phyloP scores from a whole-genome alignment of 2,113 vertebrate genomes.

The Symphodus melops region DNA sequence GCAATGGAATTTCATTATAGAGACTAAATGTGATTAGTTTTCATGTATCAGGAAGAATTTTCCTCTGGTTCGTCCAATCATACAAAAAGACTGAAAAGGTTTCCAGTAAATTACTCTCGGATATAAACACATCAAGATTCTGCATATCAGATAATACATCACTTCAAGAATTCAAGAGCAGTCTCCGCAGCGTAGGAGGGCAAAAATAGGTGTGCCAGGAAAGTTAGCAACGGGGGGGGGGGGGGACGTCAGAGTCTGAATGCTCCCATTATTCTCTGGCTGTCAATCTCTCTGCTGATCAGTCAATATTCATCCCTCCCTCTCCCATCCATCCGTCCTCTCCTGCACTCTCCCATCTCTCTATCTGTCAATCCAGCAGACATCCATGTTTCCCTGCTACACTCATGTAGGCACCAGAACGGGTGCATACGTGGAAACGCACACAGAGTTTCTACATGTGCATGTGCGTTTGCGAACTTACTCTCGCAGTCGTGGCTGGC shows the following conservation, averaged over 20 bases:
- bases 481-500: conserved; percentile 38
- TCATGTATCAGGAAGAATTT: conserved; percentile 74
- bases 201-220: conserved; percentile 72
- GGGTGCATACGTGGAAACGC: conserved; percentile 48
- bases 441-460: conserved; percentile 37
- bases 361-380: conserved; percentile 75
- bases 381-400: conserved; percentile 61
- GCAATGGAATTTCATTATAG: conserved; percentile 79
- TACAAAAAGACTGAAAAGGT: conserved; percentile 74
- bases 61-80: conserved; percentile 71
- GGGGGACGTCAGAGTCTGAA: conserved; percentile 58
- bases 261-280: conserved; percentile 71
- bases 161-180: conserved; percentile 68
- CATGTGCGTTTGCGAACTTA: conserved; percentile 42
- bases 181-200: conserved; percentile 71
- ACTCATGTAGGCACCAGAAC: conserved; percentile 67
- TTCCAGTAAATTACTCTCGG: conserved; percentile 76
- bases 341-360: conserved; percentile 77
- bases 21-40: conserved; percentile 78
- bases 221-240: conserved; percentile 57
- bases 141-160: conserved; percentile 74
- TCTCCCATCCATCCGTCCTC: conserved; percentile 76
- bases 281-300: conserved; percentile 80
- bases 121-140: conserved; percentile 79
- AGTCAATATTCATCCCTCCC: conserved; percentile 79